These are phyloP conservation scores for Calliopum simillimum DNA, from an alignment of 2,888 invertebrate genomes.

Conservation along the genomic window DNA sequence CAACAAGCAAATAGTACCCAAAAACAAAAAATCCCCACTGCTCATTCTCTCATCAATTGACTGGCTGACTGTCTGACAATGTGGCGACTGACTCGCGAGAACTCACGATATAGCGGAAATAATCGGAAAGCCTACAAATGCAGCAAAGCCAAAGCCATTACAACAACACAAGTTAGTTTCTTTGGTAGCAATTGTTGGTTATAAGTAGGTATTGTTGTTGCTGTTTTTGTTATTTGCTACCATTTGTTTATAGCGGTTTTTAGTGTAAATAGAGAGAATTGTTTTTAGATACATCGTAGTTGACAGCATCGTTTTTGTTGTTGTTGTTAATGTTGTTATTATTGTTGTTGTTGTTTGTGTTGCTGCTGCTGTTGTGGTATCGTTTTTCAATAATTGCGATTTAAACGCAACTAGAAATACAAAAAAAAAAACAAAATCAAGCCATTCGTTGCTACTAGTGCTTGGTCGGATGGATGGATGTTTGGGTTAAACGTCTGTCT, in stretches of 20 bases:
- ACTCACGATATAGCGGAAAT: too few relatives aligned
- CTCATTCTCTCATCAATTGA: too few relatives aligned
- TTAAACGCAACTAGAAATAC: background rate
- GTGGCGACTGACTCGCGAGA: too few relatives aligned
- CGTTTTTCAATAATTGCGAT: constrained; percentile 12
- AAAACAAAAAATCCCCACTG: too few relatives aligned
- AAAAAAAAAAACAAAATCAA: background rate
- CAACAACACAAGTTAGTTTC: too few relatives aligned
- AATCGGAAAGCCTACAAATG: too few relatives aligned
- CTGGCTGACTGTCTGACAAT: too few relatives aligned
- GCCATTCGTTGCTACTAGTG: background rate
- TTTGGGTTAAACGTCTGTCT: background rate
- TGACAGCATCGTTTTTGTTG: background rate
- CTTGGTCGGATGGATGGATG: background rate
- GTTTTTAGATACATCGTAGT: background rate
- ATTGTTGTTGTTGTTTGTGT: background rate
- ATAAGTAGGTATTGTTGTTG: background rate
- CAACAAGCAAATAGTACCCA: too few relatives aligned
- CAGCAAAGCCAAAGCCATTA: too few relatives aligned
- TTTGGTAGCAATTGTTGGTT: background rate
- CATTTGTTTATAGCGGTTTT: constrained; percentile 1
- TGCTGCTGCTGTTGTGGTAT: background rate
- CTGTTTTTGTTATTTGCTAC: background rate
- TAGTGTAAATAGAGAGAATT: background rate
- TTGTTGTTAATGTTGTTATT: background rate